Evolutionary conservation across 2,797 vertebrate genomes (phyloP).

Genomic region (Mycteria americana): DNA sequence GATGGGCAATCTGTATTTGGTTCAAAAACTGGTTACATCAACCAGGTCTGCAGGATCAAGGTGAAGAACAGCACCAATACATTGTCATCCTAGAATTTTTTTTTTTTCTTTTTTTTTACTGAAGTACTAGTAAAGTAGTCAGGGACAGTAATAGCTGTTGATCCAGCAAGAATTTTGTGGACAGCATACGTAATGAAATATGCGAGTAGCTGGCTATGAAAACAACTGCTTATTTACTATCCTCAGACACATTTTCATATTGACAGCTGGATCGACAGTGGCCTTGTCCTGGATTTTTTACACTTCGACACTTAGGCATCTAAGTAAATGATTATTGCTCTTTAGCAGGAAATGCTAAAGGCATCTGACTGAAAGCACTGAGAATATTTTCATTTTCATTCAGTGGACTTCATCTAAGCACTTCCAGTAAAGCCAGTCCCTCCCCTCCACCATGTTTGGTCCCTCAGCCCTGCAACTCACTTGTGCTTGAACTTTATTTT

Average conservation of each 20-base stretch:
- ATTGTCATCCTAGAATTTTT: background rate
- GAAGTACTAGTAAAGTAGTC: background rate
- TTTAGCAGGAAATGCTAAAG: background rate
- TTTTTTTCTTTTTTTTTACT: background rate
- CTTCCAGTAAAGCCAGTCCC: background rate
- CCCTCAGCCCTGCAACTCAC: background rate
- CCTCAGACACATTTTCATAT: background rate
- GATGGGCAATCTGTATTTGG: background rate
- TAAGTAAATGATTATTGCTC: background rate
- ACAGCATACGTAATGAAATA: background rate
- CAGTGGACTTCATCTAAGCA: background rate
- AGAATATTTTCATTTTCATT: background rate
- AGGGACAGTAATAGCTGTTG: background rate
- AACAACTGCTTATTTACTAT: background rate
- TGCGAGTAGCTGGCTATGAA: background rate
- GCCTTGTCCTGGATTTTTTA: background rate
- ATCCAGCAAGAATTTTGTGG: background rate
- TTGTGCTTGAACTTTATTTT: slow-evolving; percentile 1
- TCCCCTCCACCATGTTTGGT: background rate
- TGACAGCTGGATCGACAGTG: background rate
- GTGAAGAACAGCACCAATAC: background rate
- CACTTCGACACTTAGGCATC: background rate
- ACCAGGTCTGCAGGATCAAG: background rate
- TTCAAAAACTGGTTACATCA: background rate
- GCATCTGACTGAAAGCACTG: background rate